These are phyloP conservation scores for Cyprinodon tularosa DNA, from an alignment of 2,113 vertebrate species.

Conservation along the genomic window DNA sequence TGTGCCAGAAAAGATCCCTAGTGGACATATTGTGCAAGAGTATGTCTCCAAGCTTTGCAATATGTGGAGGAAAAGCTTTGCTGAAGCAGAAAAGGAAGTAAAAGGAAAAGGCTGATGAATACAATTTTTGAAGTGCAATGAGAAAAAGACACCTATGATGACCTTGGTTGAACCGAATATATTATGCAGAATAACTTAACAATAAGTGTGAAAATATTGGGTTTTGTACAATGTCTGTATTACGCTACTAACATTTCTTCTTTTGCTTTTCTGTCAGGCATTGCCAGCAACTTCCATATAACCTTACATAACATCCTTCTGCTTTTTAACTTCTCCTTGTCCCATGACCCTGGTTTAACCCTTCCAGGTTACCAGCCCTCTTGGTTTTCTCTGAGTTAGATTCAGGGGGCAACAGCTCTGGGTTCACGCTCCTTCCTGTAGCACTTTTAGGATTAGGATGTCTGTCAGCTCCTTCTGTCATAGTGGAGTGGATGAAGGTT, in stretches of 20 bases:
- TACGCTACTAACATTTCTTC: not conserved
- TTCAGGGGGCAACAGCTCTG: slow-evolving; percentile 17
- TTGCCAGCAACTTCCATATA: slow-evolving; percentile 65
- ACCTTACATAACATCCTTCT: slow-evolving; percentile 63
- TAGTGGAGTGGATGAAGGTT: not conserved
- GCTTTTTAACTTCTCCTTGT: slow-evolving; percentile 67
- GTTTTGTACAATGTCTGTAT: not conserved
- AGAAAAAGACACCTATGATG: not conserved
- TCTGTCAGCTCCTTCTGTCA: not conserved
- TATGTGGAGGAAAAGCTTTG: slow-evolving; percentile 29
- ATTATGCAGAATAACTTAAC: not conserved
- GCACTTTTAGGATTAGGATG: not conserved
- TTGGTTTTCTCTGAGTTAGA: slow-evolving; percentile 11
- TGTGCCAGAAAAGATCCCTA: slow-evolving; percentile 17
- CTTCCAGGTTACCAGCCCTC: slow-evolving; percentile 29
- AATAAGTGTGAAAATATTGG: not conserved
- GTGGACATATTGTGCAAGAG: slow-evolving; percentile 43
- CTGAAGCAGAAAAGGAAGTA: slow-evolving; percentile 2
- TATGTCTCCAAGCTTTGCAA: slow-evolving; percentile 17
- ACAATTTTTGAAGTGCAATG: slow-evolving; percentile 7
- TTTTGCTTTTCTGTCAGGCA: slow-evolving; percentile 36
- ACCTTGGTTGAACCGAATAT: not conserved
- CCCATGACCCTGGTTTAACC: slow-evolving; percentile 51
- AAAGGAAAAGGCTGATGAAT: slow-evolving; percentile 25
- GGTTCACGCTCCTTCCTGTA: slow-evolving; percentile 1